Evolutionary conservation across 2,888 invertebrate species (phyloP).

Genomic region (Hemithea aestivaria): DNA sequence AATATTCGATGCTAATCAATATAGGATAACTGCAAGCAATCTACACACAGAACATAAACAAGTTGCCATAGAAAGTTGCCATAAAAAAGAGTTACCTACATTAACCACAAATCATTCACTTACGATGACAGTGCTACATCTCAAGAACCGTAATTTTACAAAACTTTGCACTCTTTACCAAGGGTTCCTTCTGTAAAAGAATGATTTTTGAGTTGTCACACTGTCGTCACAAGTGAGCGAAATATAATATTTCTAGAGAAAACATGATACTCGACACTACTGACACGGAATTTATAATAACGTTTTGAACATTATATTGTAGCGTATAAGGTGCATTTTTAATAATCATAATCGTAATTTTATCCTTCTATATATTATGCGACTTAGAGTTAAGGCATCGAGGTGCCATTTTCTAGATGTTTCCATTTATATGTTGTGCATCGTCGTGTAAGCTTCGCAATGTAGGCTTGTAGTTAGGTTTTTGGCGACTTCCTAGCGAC

Average conservation of each 20-base stretch:
- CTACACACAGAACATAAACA: conserved; percentile 24
- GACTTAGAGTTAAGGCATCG: conserved; percentile 64
- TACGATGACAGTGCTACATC: too few relatives aligned
- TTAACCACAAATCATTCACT: conserved; percentile 20
- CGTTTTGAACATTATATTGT: conserved; percentile 62
- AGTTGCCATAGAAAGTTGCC: conserved; percentile 26
- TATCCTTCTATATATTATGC: conserved; percentile 67
- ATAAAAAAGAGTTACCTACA: conserved; percentile 42
- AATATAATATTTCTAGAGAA: too few relatives aligned
- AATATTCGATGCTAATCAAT: conserved; percentile 46
- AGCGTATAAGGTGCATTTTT: conserved; percentile 70
- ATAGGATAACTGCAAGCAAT: conserved; percentile 37
- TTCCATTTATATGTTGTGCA: conserved; percentile 70
- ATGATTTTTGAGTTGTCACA: too few relatives aligned
- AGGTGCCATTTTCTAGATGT: conserved; percentile 68
- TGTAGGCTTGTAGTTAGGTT: conserved; percentile 73
- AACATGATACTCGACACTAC: conserved; percentile 13
- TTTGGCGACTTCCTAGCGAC: conserved; percentile 73
- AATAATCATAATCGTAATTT: conserved; percentile 70
- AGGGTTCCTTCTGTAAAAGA: too few relatives aligned
- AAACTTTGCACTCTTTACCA: too few relatives aligned
- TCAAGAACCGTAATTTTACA: too few relatives aligned
- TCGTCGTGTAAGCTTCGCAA: conserved; percentile 69
- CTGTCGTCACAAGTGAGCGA: too few relatives aligned
- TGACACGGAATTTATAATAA: conserved; percentile 49